Conservation (phyloP, 2,888 invertebrate species). For the Caenorhabditis auriculariae region DNA sequence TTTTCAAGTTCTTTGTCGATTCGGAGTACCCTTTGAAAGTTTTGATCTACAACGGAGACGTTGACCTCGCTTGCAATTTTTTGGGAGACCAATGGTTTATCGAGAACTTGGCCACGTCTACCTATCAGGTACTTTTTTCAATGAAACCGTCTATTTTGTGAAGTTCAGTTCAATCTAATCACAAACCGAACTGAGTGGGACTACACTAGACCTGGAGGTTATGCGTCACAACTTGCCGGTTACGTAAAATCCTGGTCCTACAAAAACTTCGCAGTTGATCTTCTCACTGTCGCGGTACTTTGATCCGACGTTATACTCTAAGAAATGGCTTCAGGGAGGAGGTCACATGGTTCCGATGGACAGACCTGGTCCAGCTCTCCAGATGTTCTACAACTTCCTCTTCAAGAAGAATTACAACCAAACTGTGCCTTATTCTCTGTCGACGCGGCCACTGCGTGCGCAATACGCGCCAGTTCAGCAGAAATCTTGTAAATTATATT, state of each 20-base stretch:
- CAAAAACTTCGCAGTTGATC: slow-evolving; percentile 24
- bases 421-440: slow-evolving; percentile 15
- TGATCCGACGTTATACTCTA: not conserved
- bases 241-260: slow-evolving; percentile 33
- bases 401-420: slow-evolving; percentile 27
- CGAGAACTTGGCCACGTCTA: slow-evolving; percentile 26
- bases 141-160: too few species aligned
- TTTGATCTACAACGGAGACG: slow-evolving; percentile 58
- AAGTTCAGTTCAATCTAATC: slow-evolving; percentile 22
- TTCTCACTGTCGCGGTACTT: slow-evolving; percentile 45
- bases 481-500: slow-evolving; percentile 29
- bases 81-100: slow-evolving; percentile 58
- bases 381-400: slow-evolving; percentile 55
- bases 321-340: slow-evolving; percentile 14
- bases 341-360: slow-evolving; percentile 52
- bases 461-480: slow-evolving; percentile 22
- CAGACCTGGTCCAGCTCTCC: slow-evolving; percentile 54
- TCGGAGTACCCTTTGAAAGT: slow-evolving; percentile 35
- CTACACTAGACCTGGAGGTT: slow-evolving; percentile 34
- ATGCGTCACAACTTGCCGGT: slow-evolving; percentile 27
- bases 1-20: slow-evolving; percentile 44
- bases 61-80: slow-evolving; percentile 54
- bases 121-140: not conserved
- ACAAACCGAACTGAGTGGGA: slow-evolving; percentile 28
- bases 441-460: slow-evolving; percentile 18